Evolutionary conservation across 64 coral and sea anemone genomes (phyloP).

Genomic region (Dendrophyllia cribrosa): DNA sequence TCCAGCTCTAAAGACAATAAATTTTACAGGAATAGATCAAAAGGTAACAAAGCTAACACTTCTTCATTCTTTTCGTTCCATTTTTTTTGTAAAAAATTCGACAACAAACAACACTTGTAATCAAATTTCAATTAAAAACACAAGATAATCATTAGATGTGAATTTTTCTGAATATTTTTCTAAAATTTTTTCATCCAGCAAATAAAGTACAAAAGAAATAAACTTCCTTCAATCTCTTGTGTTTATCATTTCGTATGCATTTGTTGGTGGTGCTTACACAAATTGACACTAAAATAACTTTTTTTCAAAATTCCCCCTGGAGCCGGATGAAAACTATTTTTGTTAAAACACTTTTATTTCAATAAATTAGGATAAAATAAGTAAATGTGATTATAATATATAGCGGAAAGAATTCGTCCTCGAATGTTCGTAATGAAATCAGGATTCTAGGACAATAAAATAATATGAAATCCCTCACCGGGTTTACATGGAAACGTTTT

Average conservation of each 20-base stretch:
- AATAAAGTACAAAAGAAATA: neutral
- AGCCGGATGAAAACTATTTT: conserved; percentile 18
- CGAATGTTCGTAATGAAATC: neutral
- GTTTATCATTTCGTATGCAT: neutral
- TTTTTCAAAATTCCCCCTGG: neutral
- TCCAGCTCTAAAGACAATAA: too few species aligned
- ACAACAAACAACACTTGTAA: neutral
- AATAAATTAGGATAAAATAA: conserved; percentile 19
- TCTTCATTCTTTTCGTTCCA: too few species aligned
- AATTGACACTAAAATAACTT: conserved; percentile 11
- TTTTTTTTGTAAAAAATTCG: neutral
- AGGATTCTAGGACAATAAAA: neutral
- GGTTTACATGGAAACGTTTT: too few species aligned
- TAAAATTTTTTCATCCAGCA: neutral
- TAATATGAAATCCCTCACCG: too few species aligned
- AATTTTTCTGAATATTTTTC: neutral
- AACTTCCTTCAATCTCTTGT: neutral
- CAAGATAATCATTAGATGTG: neutral
- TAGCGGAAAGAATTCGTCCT: neutral
- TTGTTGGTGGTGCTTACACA: neutral
- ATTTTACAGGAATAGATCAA: neutral
- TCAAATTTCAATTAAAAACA: conserved; percentile 12
- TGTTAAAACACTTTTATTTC: neutral
- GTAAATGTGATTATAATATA: conserved; percentile 9
- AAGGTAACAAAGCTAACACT: neutral